These are phyloP conservation scores for Platyrinchus mystaceus DNA, from an alignment of 2,797 vertebrate species.

Conservation along the genomic window DNA sequence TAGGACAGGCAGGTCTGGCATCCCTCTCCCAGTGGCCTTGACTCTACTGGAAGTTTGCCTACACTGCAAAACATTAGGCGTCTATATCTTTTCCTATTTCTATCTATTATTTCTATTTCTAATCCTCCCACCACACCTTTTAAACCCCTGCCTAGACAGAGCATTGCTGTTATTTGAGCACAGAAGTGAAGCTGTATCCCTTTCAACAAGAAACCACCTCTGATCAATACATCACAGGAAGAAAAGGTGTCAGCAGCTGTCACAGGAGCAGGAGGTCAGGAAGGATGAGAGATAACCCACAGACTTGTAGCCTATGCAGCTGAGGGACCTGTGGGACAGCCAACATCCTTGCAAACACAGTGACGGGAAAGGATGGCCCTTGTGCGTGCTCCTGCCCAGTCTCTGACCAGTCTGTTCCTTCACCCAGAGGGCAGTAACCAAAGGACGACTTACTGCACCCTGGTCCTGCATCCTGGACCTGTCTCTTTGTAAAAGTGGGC, in stretches of 20 bases:
- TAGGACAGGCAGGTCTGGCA: not conserved
- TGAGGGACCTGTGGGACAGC: accelerated
- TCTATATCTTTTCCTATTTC: not conserved
- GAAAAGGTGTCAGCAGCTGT: not conserved
- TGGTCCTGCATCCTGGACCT: not conserved
- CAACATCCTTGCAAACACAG: not conserved
- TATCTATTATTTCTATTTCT: not conserved
- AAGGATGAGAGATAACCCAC: not conserved
- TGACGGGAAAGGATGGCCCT: not conserved
- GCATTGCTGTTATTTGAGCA: not conserved
- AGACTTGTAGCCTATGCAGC: not conserved
- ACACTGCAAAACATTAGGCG: not conserved
- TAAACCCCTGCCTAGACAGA: not conserved
- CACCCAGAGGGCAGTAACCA: not conserved
- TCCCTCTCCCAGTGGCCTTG: not conserved
- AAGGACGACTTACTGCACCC: not conserved
- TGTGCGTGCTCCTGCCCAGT: not conserved
- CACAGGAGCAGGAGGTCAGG: not conserved
- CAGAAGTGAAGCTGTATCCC: not conserved
- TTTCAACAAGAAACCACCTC: not conserved
- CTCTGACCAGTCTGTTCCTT: not conserved
- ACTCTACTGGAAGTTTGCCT: not conserved
- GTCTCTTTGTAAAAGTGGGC: not conserved
- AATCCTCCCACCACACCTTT: not conserved
- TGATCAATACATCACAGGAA: not conserved